Conservation (phyloP, 1,140 invertebrate species). For the Dryas iulia region DNA sequence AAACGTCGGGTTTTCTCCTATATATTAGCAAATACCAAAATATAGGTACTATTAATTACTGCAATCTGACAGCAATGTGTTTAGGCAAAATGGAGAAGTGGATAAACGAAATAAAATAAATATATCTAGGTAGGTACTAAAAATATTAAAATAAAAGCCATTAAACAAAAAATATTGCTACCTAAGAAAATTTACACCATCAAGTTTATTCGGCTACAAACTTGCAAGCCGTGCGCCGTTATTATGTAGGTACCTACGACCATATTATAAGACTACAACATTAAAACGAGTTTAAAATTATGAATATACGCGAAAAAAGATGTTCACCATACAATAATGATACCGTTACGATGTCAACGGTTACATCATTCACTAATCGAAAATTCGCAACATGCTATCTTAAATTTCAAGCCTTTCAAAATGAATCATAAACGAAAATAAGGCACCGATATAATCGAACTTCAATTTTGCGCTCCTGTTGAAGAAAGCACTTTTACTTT, state of each 20-base stretch:
- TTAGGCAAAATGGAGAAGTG: no score
- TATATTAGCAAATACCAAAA: no score
- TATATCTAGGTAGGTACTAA: background rate
- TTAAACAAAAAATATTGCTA: background rate
- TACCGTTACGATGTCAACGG: conserved; percentile 40
- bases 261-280: conserved; percentile 1
- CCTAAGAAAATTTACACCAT: background rate
- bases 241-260: background rate
- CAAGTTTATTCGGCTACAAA: background rate
- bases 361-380: conserved; percentile 69
- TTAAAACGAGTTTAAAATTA: conserved; percentile 13
- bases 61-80: no score
- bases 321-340: conserved; percentile 18
- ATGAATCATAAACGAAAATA: conserved; percentile 64
- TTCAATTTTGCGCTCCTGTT: conserved; percentile 62
- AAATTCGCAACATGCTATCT: conserved; percentile 65
- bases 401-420: conserved; percentile 65
- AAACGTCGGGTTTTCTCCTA: no score
- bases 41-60: no score
- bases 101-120: background rate
- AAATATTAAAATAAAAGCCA: background rate
- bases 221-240: background rate
- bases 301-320: background rate
- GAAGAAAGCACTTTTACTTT: conserved; percentile 75
- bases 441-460: conserved; percentile 57